phyloP scores from a whole-genome alignment of 1,140 invertebrate genomes.

The Vanessa tameamea region DNA sequence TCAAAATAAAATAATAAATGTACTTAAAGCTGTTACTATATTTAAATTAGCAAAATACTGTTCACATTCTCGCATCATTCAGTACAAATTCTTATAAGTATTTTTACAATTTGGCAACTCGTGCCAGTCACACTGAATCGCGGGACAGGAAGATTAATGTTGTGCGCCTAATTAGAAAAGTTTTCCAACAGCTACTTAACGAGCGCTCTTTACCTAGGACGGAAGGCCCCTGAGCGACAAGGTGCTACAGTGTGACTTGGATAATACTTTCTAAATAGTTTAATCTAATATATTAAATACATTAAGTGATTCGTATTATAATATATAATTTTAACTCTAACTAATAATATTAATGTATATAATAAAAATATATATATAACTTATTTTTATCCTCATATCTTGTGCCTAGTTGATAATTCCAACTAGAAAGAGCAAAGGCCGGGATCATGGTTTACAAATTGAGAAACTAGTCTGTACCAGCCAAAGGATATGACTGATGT shows the following conservation, averaged over 20 bases:
- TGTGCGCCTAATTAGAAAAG: conserved; percentile 67
- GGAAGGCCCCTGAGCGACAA: conserved; percentile 16
- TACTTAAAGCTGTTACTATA: too few species aligned
- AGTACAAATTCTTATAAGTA: conserved; percentile 43
- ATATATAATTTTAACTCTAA: too few species aligned
- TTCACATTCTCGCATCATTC: neutral
- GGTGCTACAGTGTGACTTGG: conserved; percentile 14
- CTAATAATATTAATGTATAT: too few species aligned
- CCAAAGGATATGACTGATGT: too few species aligned
- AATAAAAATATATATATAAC: too few species aligned
- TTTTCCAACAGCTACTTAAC: conserved; percentile 61
- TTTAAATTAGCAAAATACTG: too few species aligned
- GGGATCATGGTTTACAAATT: too few species aligned
- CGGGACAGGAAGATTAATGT: conserved; percentile 66
- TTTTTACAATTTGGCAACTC: conserved; percentile 61
- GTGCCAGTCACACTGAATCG: conserved; percentile 65
- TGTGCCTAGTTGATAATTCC: too few species aligned
- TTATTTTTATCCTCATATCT: too few species aligned
- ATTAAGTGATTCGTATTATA: neutral
- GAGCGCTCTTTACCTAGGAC: conserved; percentile 37
- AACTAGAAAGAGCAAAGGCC: too few species aligned
- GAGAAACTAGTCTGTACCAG: too few species aligned
- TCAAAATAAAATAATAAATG: too few species aligned
- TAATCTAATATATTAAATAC: neutral
- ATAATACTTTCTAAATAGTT: conserved; percentile 10